phyloP scores from a whole-genome alignment of 2,888 invertebrate genomes.

The Psylliodes chrysocephalus region DNA sequence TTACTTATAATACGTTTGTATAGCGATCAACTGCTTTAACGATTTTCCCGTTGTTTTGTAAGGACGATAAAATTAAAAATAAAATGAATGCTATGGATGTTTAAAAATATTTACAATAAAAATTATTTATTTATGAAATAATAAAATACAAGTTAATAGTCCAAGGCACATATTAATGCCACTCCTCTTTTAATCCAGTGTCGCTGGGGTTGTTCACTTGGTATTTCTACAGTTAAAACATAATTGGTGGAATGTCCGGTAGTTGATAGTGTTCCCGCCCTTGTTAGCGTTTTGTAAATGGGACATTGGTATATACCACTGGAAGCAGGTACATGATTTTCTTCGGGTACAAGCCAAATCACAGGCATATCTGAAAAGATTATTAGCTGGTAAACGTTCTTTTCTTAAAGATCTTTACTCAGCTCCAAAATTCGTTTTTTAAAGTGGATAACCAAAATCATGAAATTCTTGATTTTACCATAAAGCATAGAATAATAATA shows the following conservation, averaged over 20 bases:
- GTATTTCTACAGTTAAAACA: conserved; percentile 71
- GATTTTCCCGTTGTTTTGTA: too few species aligned
- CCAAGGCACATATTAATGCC: conserved; percentile 68
- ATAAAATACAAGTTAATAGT: conserved; percentile 60
- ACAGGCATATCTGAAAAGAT: conserved; percentile 72
- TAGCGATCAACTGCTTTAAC: too few species aligned
- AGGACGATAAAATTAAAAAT: too few species aligned
- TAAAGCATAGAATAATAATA: too few species aligned
- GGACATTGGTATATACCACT: conserved; percentile 70
- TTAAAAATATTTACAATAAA: too few species aligned
- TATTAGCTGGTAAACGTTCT: too few species aligned
- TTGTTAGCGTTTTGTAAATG: conserved; percentile 73
- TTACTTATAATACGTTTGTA: too few species aligned
- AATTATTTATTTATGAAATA: conserved; percentile 9
- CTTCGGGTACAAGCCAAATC: conserved; percentile 76
- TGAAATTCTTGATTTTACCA: too few species aligned
- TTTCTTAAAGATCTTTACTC: too few species aligned
- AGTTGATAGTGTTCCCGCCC: conserved; percentile 73
- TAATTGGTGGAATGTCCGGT: conserved; percentile 78
- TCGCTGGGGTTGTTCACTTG: conserved; percentile 66
- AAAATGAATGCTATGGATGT: too few species aligned
- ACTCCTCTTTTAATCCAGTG: conserved; percentile 75
- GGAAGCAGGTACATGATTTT: conserved; percentile 69
- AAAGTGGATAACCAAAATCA: too few species aligned
- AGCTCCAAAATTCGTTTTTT: too few species aligned